Evolutionary conservation across 1,140 invertebrate genomes (phyloP).

Genomic region (Bacillus rossius): DNA sequence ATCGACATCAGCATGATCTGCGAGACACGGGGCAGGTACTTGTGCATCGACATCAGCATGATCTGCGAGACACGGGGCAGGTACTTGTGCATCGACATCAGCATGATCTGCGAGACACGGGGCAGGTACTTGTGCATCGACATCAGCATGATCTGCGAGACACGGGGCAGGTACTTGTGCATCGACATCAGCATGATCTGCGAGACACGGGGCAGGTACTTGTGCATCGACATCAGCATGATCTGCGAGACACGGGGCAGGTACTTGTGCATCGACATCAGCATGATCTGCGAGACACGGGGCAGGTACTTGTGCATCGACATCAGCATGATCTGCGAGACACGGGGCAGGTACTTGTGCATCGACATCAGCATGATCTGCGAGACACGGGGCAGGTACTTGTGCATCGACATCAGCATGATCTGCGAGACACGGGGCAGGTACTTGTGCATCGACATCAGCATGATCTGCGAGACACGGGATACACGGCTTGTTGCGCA

Average conservation of each 20-base stretch:
- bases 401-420: conserved; percentile 89
- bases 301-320: conserved; percentile 71
- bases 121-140: conserved; percentile 93
- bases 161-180: conserved; percentile 53
- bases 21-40: conserved; percentile 74
- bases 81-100: conserved; percentile 93
- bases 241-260: conserved; percentile 52
- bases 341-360: conserved; percentile 53
- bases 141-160: conserved; percentile 71
- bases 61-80: conserved; percentile 74
- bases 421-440: conserved; percentile 52
- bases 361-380: conserved; percentile 87
- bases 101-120: conserved; percentile 69
- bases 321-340: conserved; percentile 71
- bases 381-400: conserved; percentile 21
- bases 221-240: conserved; percentile 89
- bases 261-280: conserved; percentile 82
- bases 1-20: conserved; percentile 87
- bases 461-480: conserved; percentile 59
- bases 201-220: conserved; percentile 21
- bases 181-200: conserved; percentile 87
- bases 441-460: conserved; percentile 82
- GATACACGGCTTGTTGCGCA: background rate
- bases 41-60: conserved; percentile 89
- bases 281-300: conserved; percentile 59